Percentiles rank a stretch among this genome's conserved stretches.
These are phyloP conservation scores for Aromia moschata DNA, from an alignment of 2,888 invertebrate genomes.

Conservation along the genomic window DNA sequence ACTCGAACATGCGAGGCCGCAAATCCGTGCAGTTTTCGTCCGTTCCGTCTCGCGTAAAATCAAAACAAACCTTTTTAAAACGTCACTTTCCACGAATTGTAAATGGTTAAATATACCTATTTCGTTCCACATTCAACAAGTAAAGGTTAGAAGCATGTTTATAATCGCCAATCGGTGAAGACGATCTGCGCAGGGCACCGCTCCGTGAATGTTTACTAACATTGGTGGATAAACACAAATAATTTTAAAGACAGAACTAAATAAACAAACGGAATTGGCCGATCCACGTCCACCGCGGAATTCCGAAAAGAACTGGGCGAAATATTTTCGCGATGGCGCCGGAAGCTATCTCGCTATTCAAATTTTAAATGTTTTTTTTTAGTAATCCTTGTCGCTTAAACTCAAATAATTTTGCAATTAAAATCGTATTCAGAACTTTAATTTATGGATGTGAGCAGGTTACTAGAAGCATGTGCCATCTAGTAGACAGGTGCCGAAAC, in stretches of 20 bases:
- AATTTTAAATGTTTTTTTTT: background rate
- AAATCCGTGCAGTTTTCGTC: background rate
- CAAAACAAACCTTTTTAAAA: slow-evolving; percentile 5
- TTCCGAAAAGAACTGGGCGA: no score
- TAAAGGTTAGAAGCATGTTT: slow-evolving; percentile 10
- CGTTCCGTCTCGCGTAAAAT: background rate
- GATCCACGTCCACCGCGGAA: no score
- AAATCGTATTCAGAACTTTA: background rate
- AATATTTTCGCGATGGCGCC: no score
- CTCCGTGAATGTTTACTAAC: slow-evolving; percentile 16
- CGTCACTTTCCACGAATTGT: slow-evolving; percentile 1
- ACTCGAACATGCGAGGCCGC: no score
- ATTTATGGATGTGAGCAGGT: no score
- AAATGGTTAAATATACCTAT: slow-evolving; percentile 8
- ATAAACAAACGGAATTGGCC: background rate
- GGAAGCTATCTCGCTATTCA: no score
- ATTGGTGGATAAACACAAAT: slow-evolving; percentile 16
- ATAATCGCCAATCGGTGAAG: slow-evolving; percentile 8
- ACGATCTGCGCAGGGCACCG: slow-evolving; percentile 1
- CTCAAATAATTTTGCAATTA: slow-evolving; percentile 11
- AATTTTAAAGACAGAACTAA: background rate
- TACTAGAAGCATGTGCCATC: no score
- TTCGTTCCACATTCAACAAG: slow-evolving; percentile 15
- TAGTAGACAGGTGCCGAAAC: slow-evolving; percentile 1
- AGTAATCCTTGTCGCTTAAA: background rate